These are phyloP conservation scores for Vollenhovia emeryi DNA, from an alignment of 1,140 invertebrate genomes.

Conservation along the genomic window DNA sequence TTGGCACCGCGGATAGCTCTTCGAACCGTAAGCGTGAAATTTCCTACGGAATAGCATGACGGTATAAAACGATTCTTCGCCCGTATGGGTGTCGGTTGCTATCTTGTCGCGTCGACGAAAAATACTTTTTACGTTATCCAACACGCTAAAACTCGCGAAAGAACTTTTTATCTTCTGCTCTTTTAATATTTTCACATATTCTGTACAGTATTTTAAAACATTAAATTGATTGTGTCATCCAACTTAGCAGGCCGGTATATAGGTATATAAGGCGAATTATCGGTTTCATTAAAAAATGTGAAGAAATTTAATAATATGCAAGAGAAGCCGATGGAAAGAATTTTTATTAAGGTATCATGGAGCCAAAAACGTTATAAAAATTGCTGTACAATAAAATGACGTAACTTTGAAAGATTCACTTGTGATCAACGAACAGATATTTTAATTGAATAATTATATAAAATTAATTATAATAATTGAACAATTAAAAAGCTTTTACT, in stretches of 20 bases:
- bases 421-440: neutral
- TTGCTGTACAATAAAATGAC: neutral
- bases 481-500: neutral
- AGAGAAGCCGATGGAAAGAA: neutral
- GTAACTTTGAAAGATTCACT: neutral
- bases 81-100: neutral
- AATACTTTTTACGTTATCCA: neutral
- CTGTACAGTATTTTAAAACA: neutral
- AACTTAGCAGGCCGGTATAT: neutral
- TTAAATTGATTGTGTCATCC: neutral
- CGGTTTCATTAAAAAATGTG: neutral
- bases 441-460: neutral
- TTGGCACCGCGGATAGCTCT: conserved; percentile 13
- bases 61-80: conserved; percentile 21
- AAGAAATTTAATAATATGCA: neutral
- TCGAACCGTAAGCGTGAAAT: conserved; percentile 12
- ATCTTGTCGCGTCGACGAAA: neutral
- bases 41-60: neutral
- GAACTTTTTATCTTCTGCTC: neutral
- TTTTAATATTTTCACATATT: neutral
- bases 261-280: neutral
- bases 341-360: neutral
- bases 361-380: neutral
- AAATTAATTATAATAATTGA: neutral
- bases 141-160: neutral